Evolutionary conservation across 2,797 vertebrate genomes (phyloP).

Genomic region (Diglossa cyanea): DNA sequence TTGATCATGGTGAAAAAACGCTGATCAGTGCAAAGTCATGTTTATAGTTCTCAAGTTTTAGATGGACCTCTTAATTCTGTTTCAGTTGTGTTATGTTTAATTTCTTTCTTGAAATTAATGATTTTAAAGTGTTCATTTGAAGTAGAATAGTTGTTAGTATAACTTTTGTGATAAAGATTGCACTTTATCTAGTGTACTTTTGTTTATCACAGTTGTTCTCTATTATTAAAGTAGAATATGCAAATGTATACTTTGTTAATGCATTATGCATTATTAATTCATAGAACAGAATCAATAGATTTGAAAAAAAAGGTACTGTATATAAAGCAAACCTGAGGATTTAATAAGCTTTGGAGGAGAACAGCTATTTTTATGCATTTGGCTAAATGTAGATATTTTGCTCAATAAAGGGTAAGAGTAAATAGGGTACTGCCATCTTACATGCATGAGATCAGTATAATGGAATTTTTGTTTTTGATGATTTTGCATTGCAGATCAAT

Average conservation of each 20-base stretch:
- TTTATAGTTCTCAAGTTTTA: neutral
- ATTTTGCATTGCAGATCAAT: neutral
- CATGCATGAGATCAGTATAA: neutral
- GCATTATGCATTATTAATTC: neutral
- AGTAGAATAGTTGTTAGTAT: neutral
- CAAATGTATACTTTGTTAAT: neutral
- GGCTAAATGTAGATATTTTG: neutral
- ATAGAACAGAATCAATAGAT: neutral
- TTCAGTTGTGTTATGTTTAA: neutral
- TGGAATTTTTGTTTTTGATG: neutral
- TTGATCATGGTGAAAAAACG: conserved; percentile 9
- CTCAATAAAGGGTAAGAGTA: neutral
- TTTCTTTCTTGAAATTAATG: neutral
- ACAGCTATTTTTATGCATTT: neutral
- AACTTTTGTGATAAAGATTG: neutral
- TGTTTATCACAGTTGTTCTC: neutral
- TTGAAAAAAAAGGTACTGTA: neutral
- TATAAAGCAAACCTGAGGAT: neutral
- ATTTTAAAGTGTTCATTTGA: neutral
- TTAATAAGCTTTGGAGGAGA: neutral
- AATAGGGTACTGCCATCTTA: neutral
- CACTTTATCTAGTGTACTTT: neutral
- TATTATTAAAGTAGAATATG: neutral
- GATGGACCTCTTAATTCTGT: neutral
- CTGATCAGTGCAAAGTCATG: neutral